These are phyloP conservation scores for Euphonia xanthogaster DNA, from an alignment of 2,797 vertebrate genomes.

Conservation along the genomic window DNA sequence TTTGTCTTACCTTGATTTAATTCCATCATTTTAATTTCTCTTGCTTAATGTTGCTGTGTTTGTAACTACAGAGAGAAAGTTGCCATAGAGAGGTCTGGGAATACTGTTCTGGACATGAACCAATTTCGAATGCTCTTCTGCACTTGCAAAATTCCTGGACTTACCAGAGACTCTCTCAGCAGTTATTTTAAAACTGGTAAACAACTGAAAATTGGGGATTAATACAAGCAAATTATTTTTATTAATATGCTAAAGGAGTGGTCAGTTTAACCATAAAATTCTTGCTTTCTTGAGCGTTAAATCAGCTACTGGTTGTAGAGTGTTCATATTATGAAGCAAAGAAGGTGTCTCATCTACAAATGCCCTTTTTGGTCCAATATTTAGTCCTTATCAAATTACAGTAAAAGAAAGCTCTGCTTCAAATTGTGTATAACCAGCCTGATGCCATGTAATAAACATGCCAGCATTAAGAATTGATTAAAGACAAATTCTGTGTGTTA, in stretches of 20 bases:
- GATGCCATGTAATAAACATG: background rate
- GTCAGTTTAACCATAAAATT: background rate
- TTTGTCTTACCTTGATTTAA: constrained; percentile 9
- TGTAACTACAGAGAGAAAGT: constrained; percentile 84
- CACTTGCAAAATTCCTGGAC: constrained; percentile 92
- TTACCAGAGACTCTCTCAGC: constrained; percentile 83
- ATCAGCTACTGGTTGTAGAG: background rate
- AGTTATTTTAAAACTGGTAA: constrained; percentile 93
- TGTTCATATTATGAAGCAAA: background rate
- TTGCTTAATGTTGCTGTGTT: background rate
- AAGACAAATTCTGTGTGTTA: background rate
- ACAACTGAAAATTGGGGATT: background rate
- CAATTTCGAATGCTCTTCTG: constrained; percentile 92
- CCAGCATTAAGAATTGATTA: background rate
- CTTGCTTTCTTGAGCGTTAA: background rate
- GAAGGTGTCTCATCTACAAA: background rate
- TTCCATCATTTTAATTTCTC: background rate
- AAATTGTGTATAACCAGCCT: background rate
- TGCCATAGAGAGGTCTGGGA: constrained; percentile 81
- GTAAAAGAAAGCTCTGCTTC: background rate
- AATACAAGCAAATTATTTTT: background rate
- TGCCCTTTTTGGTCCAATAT: background rate
- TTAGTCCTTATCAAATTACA: background rate
- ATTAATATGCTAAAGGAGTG: background rate
- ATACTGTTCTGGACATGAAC: constrained; percentile 86